Evolutionary conservation across 1,140 invertebrate species (phyloP).

Genomic region (Euwallacea similis): DNA sequence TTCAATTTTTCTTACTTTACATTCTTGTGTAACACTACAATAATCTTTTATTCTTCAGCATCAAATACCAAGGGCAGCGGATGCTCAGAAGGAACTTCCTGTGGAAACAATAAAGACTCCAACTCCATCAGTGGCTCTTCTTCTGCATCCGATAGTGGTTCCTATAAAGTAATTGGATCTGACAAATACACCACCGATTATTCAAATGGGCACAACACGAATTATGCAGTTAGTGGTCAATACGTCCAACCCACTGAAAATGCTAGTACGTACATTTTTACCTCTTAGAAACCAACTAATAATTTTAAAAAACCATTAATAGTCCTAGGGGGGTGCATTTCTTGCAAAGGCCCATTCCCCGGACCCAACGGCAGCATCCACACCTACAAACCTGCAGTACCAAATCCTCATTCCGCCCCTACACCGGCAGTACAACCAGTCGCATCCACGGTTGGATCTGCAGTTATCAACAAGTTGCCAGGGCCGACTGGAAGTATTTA

Average conservation of each 20-base stretch:
- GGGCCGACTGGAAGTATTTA: constrained; percentile 34
- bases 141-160: constrained; percentile 5
- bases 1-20: not conserved
- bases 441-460: not conserved
- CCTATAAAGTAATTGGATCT: constrained; percentile 17
- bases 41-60: not conserved
- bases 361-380: constrained; percentile 45
- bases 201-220: constrained; percentile 10
- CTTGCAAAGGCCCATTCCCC: constrained; percentile 44
- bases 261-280: not conserved
- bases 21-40: not conserved
- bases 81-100: not conserved
- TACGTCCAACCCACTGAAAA: not conserved
- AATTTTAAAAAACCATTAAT: not conserved
- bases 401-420: not conserved
- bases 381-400: constrained; percentile 32
- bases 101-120: not conserved
- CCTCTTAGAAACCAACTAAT: not conserved
- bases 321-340: constrained; percentile 16
- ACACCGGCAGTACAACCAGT: not conserved
- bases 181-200: constrained; percentile 22
- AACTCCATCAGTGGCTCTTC: not conserved
- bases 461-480: constrained; percentile 10
- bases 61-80: too few species aligned
- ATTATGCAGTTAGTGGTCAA: constrained; percentile 4